Evolutionary conservation across 2,113 vertebrate species (phyloP).

Genomic region (Trogon surrucura): DNA sequence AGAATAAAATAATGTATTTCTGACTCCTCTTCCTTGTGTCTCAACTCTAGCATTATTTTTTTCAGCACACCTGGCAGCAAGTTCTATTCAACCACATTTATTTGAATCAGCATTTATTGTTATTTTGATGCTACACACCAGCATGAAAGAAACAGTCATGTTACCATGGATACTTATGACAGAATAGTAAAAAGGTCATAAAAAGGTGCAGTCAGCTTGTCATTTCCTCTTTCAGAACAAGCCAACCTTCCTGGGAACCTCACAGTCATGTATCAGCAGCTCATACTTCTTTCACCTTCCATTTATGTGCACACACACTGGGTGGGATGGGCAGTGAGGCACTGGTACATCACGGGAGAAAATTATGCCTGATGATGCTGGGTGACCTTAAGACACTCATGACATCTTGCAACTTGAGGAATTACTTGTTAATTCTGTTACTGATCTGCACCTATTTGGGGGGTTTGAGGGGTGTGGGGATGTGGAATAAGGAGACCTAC

Average conservation of each 20-base stretch:
- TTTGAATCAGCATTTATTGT: constrained; percentile 27
- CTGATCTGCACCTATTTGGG: neutral
- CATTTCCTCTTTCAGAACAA: neutral
- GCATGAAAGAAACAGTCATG: constrained; percentile 20
- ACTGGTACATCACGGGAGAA: neutral
- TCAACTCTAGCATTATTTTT: neutral
- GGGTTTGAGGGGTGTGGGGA: neutral
- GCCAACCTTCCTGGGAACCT: neutral
- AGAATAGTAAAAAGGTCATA: constrained; percentile 36
- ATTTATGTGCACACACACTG: neutral
- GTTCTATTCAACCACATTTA: neutral
- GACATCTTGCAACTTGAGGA: neutral
- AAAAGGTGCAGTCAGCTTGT: neutral
- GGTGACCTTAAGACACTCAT: neutral
- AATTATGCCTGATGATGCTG: neutral
- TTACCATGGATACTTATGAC: constrained; percentile 57
- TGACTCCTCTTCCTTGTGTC: neutral
- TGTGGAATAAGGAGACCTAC: neutral
- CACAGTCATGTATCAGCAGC: neutral
- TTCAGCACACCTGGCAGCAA: neutral
- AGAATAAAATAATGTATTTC: neutral
- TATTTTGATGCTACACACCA: constrained; percentile 16
- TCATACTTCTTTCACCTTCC: neutral
- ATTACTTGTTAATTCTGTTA: neutral
- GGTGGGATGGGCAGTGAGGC: neutral